Base-by-base conservation (phyloP, 1,140 invertebrate species). In the Cyrtorhinus lividipennis region DNA sequence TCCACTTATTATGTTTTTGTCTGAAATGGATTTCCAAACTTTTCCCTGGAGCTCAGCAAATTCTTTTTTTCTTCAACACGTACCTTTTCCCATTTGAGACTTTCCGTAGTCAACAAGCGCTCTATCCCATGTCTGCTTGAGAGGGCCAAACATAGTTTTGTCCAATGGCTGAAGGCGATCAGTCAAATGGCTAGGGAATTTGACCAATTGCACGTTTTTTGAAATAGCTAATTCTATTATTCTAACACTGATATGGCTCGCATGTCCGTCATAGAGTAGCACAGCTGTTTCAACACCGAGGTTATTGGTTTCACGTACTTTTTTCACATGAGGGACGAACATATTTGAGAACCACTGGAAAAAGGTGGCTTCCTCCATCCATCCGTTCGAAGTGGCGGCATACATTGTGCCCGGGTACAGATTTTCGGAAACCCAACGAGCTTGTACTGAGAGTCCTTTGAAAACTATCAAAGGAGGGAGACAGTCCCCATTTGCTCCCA, bases 321-420 rank as follows among this genome's bases (percentile, higher is more conserved):
- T n/a, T 38, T 38, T 38, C 5, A 38, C 30, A 15, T 38, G 30
- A 8, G 30, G 27, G 22, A 45, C 25, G 22, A 22, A 22, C 20
- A 38, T 38, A 8, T 15, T 38, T 38, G 27, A 61, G 56, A 74
- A 71, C 66, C 68, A 73, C 0, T 62, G 27, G 24, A 23, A 68
- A 69, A 73, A 74, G 5, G 67, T 59, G 13, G 66, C 58, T 62
- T 67, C 67, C 62, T 69, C 68, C 69, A 73, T 74, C 66, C 66
- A 74, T 22, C 67, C 71, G 65, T 73, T 73, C 27, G 64, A 64
- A 0, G 69, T 69, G 25, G 67, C 66, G 18, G 68, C 63, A 65
- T 73, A 71, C 22, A 66, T 53, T 3, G 71, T 72, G 64, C 69
- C 69, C 25, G 69, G 67, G 63, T 67, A 70, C 20, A 65, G 60